Percentiles rank a stretch among this genome's conserved stretches.
phyloP scores from a whole-genome alignment of 2,888 invertebrate species.

The Cryptosula pallasiana region DNA sequence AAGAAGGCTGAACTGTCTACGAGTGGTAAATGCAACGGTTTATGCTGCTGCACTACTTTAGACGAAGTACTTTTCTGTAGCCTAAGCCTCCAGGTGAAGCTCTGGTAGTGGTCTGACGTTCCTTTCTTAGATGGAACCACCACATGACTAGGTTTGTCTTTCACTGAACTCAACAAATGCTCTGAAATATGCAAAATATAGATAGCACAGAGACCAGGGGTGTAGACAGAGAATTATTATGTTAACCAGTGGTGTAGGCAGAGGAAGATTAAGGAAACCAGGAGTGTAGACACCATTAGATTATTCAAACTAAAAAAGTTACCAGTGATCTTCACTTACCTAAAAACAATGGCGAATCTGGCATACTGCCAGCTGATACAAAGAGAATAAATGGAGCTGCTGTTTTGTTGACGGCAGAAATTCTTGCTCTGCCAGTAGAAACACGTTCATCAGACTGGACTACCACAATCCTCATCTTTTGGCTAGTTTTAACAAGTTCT shows the following conservation, averaged over 20 bases:
- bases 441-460: not conserved
- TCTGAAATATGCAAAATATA: not conserved
- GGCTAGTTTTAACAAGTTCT: not conserved
- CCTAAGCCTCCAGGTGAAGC: not conserved
- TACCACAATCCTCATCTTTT: not conserved
- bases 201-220: no score
- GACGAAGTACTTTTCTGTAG: not conserved
- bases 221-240: no score
- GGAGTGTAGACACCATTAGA: no score
- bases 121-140: not conserved
- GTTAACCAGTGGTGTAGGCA: no score
- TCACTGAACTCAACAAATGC: not conserved
- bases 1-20: not conserved
- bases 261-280: no score
- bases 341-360: not conserved
- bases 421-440: not conserved
- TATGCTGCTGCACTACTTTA: not conserved
- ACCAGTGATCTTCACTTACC: not conserved
- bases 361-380: not conserved
- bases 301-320: not conserved
- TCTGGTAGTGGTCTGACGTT: not conserved
- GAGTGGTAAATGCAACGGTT: not conserved
- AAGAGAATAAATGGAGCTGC: constrained; percentile 4
- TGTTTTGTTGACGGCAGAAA: not conserved
- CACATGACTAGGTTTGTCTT: not conserved